Conservation (phyloP, 2,888 invertebrate genomes). For the Agrotis clavis region DNA sequence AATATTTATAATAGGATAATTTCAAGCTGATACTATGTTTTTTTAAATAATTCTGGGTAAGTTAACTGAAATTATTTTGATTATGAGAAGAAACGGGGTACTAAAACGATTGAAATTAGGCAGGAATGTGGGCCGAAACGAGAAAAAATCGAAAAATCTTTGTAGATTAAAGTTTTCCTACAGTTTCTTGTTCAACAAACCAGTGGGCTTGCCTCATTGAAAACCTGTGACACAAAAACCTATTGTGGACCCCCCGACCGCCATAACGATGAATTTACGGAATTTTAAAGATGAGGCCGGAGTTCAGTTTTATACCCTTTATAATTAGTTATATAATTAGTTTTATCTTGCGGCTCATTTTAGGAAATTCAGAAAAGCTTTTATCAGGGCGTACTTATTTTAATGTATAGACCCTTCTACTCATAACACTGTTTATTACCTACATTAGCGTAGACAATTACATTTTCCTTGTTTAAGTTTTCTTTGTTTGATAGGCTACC, state of each 20-base stretch:
- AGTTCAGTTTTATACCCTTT: conserved; percentile 18
- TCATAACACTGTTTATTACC: not conserved
- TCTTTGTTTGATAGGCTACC: not conserved
- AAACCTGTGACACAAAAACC: conserved; percentile 11
- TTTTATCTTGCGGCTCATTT: conserved; percentile 30
- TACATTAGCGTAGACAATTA: not conserved
- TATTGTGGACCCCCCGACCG: conserved; percentile 1
- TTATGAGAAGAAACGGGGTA: no score
- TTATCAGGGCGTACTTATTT: conserved; percentile 7
- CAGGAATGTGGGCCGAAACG: no score
- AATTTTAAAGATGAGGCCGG: conserved; percentile 17
- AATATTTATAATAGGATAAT: no score
- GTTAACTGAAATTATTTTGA: no score
- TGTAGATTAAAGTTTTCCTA: not conserved
- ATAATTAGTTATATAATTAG: conserved; percentile 35
- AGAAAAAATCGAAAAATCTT: not conserved
- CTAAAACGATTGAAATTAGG: no score
- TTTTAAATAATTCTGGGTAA: no score
- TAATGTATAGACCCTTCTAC: not conserved
- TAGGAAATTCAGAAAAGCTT: conserved; percentile 8
- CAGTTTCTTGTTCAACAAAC: conserved; percentile 3
- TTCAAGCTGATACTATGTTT: no score
- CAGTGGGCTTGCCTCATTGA: not conserved
- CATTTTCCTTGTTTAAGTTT: not conserved
- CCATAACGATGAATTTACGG: conserved; percentile 20